These are phyloP conservation scores for Cataglyphis cursor DNA, from an alignment of 2,888 invertebrate genomes.

Conservation along the genomic window DNA sequence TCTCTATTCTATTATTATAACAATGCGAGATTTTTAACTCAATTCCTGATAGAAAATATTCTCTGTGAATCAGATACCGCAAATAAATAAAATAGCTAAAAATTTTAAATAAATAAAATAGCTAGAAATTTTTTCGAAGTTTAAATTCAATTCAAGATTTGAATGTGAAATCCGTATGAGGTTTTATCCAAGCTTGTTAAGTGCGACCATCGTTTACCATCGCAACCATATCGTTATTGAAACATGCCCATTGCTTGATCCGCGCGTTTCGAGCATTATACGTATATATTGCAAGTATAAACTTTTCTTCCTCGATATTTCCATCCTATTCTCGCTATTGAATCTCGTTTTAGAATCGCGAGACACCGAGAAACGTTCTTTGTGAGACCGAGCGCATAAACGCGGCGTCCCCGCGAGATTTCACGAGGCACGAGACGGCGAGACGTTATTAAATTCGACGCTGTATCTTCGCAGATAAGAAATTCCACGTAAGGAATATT, in stretches of 20 bases:
- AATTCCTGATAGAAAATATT: background rate
- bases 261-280: background rate
- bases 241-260: background rate
- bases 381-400: constrained; percentile 62
- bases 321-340: constrained; percentile 37
- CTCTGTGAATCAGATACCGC: background rate
- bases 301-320: constrained; percentile 57
- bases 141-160: background rate
- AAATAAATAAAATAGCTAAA: background rate
- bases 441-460: constrained; percentile 54
- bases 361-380: constrained; percentile 63
- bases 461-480: constrained; percentile 43
- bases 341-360: constrained; percentile 60
- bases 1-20: background rate
- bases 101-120: background rate
- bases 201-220: background rate
- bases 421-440: constrained; percentile 52
- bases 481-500: constrained; percentile 43
- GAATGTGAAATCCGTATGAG: background rate
- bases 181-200: constrained; percentile 4
- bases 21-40: background rate
- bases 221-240: constrained; percentile 19
- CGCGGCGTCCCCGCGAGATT: constrained; percentile 59
- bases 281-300: background rate
- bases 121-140: background rate